Base-by-base conservation (phyloP, 2,113 vertebrate genomes). In the Tachysurus fulvidraco region DNA sequence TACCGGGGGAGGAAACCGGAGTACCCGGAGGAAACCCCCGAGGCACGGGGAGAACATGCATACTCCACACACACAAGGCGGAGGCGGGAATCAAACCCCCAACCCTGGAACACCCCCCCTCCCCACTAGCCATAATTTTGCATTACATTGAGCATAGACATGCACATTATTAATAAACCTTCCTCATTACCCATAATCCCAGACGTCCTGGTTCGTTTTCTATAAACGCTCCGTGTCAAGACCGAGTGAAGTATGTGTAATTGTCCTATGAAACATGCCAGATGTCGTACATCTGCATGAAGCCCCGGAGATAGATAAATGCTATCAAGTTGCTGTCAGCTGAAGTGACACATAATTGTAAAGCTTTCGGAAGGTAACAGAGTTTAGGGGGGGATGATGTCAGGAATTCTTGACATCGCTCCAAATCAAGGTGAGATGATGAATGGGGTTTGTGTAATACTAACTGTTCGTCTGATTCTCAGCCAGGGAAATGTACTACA, bases 181-280 rank as follows among this genome's bases (percentile, higher is more conserved):
- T 50, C 13, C 60, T 71, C 71, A 88, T 90, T 88, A 90, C 85
- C 85, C 82, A 82, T 85, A 84, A 86, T 86, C 78, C 81, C 69
- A 36, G 46, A 78, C 67, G 23, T 25, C 76, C n/a, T 57, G 25
- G 19, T 65, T 76, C 57, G 52, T 69, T 76, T 81, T 30, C 74
- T 55, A 77, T 84, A 84, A 85, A 62, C 7, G 13, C 81, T 28
- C n/a, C n/a, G n/a, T n/a, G 57, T 86, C 60, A 64, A 36, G 12
- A 17, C 19, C 6, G 23, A 19, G 30, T n/a, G 21, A 52, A 25
- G 12, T 28, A 67, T 13, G 17, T 17, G 17, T 12, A 80, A 21
- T 50, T 17, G n/a, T 78, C 1, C n/a, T 8, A 21, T 36, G 28
- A 9, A 4, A 13, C 4, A 9, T 14, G 30, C 21, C 25, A 14